Evolutionary conservation across 2,888 invertebrate genomes (phyloP).

Genomic region (Conops quadrifasciatus): DNA sequence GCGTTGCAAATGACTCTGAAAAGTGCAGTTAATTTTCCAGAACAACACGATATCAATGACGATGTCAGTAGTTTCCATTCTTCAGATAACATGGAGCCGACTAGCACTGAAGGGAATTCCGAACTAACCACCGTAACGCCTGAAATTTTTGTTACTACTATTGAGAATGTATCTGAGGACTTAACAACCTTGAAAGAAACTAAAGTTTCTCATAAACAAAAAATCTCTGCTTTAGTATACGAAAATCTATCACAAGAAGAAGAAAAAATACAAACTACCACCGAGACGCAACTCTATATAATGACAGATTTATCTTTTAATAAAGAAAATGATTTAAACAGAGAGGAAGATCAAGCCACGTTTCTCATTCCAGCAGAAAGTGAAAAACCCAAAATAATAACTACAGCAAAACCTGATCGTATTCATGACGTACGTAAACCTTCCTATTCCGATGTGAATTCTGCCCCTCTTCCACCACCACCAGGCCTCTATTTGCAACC

Average conservation of each 20-base stretch:
- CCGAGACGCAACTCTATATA: too few species aligned
- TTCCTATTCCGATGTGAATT: too few species aligned
- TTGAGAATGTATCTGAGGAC: background rate
- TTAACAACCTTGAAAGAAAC: background rate
- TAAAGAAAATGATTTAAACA: background rate
- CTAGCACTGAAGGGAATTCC: background rate
- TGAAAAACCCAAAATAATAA: background rate
- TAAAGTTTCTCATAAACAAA: too few species aligned
- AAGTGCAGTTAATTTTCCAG: too few species aligned
- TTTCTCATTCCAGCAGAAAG: too few species aligned
- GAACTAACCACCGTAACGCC: background rate
- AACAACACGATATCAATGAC: too few species aligned
- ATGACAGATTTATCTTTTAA: background rate
- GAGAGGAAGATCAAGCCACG: background rate
- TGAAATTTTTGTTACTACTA: background rate
- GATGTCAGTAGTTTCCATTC: too few species aligned
- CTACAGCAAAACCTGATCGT: background rate
- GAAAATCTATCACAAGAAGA: too few species aligned
- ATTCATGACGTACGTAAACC: background rate
- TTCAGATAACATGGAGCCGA: background rate
- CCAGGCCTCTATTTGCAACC: constrained; percentile 25
- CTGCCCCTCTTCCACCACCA: background rate
- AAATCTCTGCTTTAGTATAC: too few species aligned
- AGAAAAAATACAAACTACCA: background rate
- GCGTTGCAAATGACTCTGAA: too few species aligned